Evolutionary conservation across 1,140 invertebrate species (phyloP).

Genomic region (Chironomus tepperi): DNA sequence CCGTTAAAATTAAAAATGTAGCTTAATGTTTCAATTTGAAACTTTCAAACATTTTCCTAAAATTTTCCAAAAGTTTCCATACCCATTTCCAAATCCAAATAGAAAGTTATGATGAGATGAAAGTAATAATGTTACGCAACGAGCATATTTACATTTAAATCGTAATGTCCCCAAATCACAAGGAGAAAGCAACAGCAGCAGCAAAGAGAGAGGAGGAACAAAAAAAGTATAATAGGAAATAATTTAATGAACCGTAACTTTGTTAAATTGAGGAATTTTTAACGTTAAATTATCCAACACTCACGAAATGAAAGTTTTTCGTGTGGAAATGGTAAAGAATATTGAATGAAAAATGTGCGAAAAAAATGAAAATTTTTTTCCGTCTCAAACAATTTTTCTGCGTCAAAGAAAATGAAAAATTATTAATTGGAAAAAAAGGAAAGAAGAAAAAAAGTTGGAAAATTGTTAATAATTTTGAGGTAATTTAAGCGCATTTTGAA

Average conservation of each 20-base stretch:
- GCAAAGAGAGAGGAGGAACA: not conserved
- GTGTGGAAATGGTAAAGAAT: not conserved
- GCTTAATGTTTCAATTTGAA: too few species aligned
- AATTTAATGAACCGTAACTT: conserved; percentile 14
- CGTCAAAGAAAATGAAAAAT: conserved; percentile 8
- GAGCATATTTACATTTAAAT: too few species aligned
- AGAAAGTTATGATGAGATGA: too few species aligned
- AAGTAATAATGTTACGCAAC: too few species aligned
- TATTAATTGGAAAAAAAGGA: not conserved
- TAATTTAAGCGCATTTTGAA: too few species aligned
- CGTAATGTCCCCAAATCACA: too few species aligned
- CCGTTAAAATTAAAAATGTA: too few species aligned
- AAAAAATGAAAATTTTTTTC: not conserved
- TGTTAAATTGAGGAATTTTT: conserved; percentile 8
- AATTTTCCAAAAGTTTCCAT: too few species aligned
- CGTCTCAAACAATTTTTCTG: not conserved
- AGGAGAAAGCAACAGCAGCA: not conserved
- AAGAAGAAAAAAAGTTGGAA: too few species aligned
- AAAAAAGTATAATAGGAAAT: not conserved
- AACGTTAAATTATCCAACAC: not conserved
- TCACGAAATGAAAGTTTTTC: not conserved
- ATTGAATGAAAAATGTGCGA: conserved; percentile 12
- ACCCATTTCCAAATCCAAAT: too few species aligned
- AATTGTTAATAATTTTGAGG: too few species aligned
- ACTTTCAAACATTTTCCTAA: too few species aligned